Evolutionary conservation across 2,113 vertebrate species (phyloP).

Genomic region (Lepidiolamprologus cunningtoni): DNA sequence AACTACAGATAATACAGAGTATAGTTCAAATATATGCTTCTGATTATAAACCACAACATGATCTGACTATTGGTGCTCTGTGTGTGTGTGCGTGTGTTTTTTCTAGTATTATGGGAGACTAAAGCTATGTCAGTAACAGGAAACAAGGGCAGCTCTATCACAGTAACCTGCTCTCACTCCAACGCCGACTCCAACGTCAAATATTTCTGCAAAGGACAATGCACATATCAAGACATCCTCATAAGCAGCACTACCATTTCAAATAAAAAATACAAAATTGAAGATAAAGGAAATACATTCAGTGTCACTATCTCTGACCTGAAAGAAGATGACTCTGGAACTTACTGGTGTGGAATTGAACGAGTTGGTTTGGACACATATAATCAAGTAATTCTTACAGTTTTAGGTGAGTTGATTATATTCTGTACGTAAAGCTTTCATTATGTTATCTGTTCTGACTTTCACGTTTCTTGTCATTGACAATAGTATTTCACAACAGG

Average conservation of each 20-base stretch:
- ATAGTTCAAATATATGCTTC: neutral
- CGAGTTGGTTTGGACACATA: neutral
- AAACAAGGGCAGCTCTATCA: neutral
- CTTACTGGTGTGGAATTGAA: slow-evolving; percentile 40
- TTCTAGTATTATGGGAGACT: neutral
- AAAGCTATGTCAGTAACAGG: neutral
- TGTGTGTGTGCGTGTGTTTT: neutral
- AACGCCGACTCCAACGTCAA: slow-evolving; percentile 6
- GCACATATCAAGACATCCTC: neutral
- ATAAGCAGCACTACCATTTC: neutral
- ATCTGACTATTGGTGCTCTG: neutral
- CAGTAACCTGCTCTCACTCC: neutral
- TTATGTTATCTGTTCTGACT: neutral
- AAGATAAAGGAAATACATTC: slow-evolving; percentile 33
- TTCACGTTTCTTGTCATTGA: neutral
- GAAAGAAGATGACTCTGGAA: neutral
- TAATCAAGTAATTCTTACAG: neutral
- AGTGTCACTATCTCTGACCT: slow-evolving; percentile 13
- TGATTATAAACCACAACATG: neutral
- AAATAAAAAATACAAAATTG: neutral
- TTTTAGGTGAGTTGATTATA: slow-evolving; percentile 30
- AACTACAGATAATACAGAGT: neutral
- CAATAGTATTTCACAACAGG: neutral
- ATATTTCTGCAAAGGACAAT: slow-evolving; percentile 41
- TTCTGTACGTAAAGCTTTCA: neutral